phyloP scores from a whole-genome alignment of 2,797 vertebrate species.

The Momotus momota region DNA sequence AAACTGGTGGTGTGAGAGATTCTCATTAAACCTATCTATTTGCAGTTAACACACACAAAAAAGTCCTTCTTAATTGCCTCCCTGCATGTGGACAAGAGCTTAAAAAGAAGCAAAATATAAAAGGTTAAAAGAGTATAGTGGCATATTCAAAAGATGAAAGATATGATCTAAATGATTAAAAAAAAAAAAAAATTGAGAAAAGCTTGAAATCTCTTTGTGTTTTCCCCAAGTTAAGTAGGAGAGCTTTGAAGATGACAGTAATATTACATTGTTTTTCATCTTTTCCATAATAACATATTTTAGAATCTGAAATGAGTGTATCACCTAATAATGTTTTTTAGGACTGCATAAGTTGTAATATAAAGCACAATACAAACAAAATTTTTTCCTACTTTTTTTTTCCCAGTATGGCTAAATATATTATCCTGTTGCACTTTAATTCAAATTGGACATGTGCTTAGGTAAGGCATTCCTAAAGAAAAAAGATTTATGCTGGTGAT shows the following conservation, averaged over 20 bases:
- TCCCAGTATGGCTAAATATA: neutral
- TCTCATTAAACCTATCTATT: neutral
- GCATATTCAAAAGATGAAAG: constrained; percentile 2
- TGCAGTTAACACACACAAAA: neutral
- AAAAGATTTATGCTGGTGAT: neutral
- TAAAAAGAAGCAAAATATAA: neutral
- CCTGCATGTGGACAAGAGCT: neutral
- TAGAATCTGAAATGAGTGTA: neutral
- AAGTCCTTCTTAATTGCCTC: constrained; percentile 14
- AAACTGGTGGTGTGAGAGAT: neutral
- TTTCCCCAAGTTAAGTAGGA: neutral
- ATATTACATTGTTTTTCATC: neutral
- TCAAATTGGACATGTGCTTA: neutral
- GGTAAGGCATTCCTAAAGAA: neutral
- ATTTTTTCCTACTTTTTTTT: neutral
- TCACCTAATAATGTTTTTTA: neutral
- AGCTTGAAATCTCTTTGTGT: neutral
- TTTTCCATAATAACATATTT: neutral
- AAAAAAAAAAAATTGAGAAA: neutral
- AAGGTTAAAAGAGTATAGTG: constrained; percentile 19
- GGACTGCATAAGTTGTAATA: neutral
- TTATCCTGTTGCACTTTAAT: neutral
- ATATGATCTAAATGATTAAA: neutral
- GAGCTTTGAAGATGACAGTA: neutral
- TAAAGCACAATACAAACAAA: neutral